Conservation (phyloP, 2,797 vertebrate species). For the Gadopsis bispinosus region DNA sequence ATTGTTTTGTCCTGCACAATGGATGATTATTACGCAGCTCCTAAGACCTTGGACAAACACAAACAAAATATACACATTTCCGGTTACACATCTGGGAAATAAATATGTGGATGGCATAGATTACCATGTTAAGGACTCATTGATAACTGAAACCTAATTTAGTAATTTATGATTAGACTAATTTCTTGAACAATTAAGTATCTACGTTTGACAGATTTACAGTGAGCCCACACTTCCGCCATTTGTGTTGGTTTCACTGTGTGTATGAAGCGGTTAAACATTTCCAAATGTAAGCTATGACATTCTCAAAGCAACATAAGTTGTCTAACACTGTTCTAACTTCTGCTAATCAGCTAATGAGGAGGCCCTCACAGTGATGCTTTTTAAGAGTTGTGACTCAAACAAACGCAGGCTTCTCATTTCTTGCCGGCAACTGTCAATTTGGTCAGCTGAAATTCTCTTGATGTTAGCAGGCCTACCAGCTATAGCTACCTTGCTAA, state of each 20-base stretch:
- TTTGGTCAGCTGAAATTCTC: too few species aligned
- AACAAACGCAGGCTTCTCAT: too few species aligned
- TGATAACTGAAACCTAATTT: conserved; percentile 1
- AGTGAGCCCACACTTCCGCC: not conserved
- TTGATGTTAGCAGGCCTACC: too few species aligned
- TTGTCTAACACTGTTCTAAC: not conserved
- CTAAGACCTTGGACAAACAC: conserved; percentile 6
- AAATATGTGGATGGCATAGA: not conserved
- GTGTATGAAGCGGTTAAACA: not conserved
- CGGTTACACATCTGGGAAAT: not conserved
- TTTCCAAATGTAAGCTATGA: not conserved
- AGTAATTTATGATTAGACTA: not conserved
- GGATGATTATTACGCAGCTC: not conserved
- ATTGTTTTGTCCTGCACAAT: conserved; percentile 19
- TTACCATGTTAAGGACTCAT: not conserved
- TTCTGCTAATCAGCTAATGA: conserved; percentile 1
- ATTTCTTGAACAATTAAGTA: not conserved
- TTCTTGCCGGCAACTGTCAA: too few species aligned
- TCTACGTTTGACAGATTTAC: not conserved
- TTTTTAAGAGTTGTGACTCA: not conserved
- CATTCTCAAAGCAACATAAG: not conserved
- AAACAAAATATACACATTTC: not conserved
- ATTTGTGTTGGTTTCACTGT: not conserved
- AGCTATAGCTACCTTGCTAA: too few species aligned
- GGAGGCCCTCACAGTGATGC: too few species aligned